These are phyloP conservation scores for Podocnemis expansa DNA, from an alignment of 2,113 vertebrate species.

Conservation along the genomic window DNA sequence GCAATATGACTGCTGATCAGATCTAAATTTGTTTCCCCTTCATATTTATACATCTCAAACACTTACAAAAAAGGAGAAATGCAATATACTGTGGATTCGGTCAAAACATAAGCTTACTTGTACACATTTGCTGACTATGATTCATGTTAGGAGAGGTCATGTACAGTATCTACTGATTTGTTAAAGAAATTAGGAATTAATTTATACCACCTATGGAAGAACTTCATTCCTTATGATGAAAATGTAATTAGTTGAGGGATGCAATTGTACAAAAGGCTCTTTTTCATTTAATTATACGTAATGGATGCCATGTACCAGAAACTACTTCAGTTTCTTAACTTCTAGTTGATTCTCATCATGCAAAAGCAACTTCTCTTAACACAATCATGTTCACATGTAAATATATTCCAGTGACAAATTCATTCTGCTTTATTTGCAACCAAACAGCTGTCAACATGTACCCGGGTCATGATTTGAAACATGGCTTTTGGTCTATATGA, in stretches of 20 bases:
- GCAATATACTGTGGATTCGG: not conserved
- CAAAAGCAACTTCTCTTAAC: not conserved
- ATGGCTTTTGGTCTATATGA: not conserved
- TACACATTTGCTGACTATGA: not conserved
- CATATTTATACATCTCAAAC: not conserved
- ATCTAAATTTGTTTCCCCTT: not conserved
- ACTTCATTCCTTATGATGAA: not conserved
- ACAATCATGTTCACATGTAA: not conserved
- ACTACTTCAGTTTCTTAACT: not conserved
- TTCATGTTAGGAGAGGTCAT: not conserved
- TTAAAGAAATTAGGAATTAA: not conserved
- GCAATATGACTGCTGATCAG: not conserved
- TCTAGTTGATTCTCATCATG: not conserved
- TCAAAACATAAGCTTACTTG: not conserved
- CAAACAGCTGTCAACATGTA: not conserved
- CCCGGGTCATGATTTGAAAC: not conserved
- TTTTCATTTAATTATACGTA: not conserved
- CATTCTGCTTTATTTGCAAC: not conserved
- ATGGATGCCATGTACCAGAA: not conserved
- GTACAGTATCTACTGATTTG: not conserved
- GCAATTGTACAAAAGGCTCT: not conserved
- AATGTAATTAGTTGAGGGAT: conserved; percentile 4
- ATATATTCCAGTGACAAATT: not conserved
- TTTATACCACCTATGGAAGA: not conserved
- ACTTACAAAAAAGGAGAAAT: not conserved